Evolutionary conservation across 2,888 invertebrate species (phyloP).

Genomic region (Drosophila mimetica): DNA sequence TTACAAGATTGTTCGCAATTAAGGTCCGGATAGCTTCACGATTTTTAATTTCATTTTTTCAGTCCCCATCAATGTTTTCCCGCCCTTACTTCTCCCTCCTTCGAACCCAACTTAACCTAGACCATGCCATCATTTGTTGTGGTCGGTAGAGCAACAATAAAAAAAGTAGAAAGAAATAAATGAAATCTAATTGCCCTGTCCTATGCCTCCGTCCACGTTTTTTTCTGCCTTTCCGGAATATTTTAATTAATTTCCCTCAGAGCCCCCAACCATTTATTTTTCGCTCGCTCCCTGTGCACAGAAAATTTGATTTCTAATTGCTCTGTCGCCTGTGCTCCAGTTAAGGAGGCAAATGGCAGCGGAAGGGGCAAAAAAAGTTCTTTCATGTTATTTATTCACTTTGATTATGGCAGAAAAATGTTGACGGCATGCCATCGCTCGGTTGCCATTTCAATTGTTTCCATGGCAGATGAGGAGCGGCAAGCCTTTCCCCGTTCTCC

Average conservation of each 20-base stretch:
- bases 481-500: conserved; percentile 22
- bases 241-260: conserved; percentile 68
- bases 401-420: conserved; percentile 63
- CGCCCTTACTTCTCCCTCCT: neutral
- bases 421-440: conserved; percentile 47
- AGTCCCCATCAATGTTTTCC: conserved; percentile 1
- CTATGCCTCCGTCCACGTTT: conserved; percentile 12
- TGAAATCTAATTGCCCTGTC: conserved; percentile 52
- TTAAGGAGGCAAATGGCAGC: conserved; percentile 2
- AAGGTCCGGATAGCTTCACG: conserved; percentile 17
- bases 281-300: conserved; percentile 5
- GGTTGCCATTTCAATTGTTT: conserved; percentile 58
- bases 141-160: conserved; percentile 19
- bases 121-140: conserved; percentile 34
- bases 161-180: conserved; percentile 30
- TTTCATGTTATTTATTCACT: conserved; percentile 73
- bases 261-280: conserved; percentile 20
- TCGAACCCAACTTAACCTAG: conserved; percentile 33
- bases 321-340: conserved; percentile 42
- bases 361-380: conserved; percentile 22
- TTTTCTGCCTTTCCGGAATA: conserved; percentile 45
- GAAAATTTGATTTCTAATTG: conserved; percentile 59
- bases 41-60: conserved; percentile 25
- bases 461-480: conserved; percentile 50
- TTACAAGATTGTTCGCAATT: conserved; percentile 23